phyloP scores from a whole-genome alignment of 2,888 invertebrate species.

The Eristalis intricaria region DNA sequence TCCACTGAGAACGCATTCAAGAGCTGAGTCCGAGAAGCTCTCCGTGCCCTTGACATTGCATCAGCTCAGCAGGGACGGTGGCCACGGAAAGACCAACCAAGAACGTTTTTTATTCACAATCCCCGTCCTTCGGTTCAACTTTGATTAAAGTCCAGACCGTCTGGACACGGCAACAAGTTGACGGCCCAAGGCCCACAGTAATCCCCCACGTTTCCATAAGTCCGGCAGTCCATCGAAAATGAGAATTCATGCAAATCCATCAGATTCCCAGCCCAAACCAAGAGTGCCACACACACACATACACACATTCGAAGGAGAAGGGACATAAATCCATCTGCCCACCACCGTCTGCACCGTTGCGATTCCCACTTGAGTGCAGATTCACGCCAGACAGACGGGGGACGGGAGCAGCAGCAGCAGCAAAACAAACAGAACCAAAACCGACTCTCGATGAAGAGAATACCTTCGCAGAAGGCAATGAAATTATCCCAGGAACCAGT shows the following conservation, averaged over 20 bases:
- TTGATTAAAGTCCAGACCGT: background rate
- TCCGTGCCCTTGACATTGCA: background rate
- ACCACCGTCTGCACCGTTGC: slow-evolving; percentile 27
- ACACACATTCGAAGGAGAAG: background rate
- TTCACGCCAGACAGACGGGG: slow-evolving; percentile 32
- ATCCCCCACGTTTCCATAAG: background rate
- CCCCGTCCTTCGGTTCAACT: background rate
- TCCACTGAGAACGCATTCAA: too few relatives aligned
- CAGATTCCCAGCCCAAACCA: background rate
- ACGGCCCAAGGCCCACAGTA: background rate
- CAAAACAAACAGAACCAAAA: background rate
- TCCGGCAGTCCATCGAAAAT: background rate
- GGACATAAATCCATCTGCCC: background rate
- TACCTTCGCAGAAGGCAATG: slow-evolving; percentile 13
- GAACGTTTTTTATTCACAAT: background rate
- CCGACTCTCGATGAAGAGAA: background rate
- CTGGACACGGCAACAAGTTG: slow-evolving; percentile 16
- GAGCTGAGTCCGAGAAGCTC: too few relatives aligned
- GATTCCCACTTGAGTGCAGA: slow-evolving; percentile 27
- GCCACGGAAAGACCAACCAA: background rate
- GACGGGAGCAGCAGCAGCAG: background rate
- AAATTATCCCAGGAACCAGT: slow-evolving; percentile 32
- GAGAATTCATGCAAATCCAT: background rate
- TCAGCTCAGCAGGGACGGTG: background rate
- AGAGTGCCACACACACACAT: background rate